Evolutionary conservation across 2,797 vertebrate genomes (phyloP).

Genomic region (Danionella dracula): DNA sequence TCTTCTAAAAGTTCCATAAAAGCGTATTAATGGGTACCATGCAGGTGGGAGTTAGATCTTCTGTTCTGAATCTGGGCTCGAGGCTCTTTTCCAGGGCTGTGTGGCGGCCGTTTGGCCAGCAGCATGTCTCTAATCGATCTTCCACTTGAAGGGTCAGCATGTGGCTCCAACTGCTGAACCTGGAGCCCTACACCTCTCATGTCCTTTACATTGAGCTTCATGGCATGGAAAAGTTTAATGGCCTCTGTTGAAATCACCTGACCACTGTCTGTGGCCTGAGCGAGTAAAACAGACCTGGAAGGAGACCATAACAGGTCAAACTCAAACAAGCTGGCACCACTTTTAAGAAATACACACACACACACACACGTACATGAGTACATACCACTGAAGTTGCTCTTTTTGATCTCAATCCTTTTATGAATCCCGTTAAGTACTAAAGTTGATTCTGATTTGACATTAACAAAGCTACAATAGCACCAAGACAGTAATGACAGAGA

Average conservation of each 20-base stretch:
- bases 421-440: too few relatives aligned
- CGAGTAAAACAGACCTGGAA: slow-evolving; percentile 71
- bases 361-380: too few relatives aligned
- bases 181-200: slow-evolving; percentile 94
- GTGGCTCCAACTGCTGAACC: slow-evolving; percentile 81
- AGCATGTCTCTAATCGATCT: slow-evolving; percentile 85
- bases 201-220: slow-evolving; percentile 88
- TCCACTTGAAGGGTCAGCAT: slow-evolving; percentile 55
- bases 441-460: too few relatives aligned
- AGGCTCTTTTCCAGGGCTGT: slow-evolving; percentile 14
- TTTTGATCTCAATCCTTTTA: too few relatives aligned
- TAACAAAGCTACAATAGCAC: too few relatives aligned
- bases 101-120: slow-evolving; percentile 53
- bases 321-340: background rate
- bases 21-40: background rate
- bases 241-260: slow-evolving; percentile 83
- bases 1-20: background rate
- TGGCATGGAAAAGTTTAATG: slow-evolving; percentile 86
- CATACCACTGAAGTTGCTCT: too few relatives aligned
- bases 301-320: background rate
- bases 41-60: background rate
- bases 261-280: slow-evolving; percentile 84
- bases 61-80: background rate
- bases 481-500: too few relatives aligned
- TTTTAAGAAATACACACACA: background rate